A percentile compares a stretch with the other conserved stretches of the same genome.
These are phyloP conservation scores for Notechis scutatus DNA, from an alignment of 2,113 vertebrate genomes.

Conservation along the genomic window DNA sequence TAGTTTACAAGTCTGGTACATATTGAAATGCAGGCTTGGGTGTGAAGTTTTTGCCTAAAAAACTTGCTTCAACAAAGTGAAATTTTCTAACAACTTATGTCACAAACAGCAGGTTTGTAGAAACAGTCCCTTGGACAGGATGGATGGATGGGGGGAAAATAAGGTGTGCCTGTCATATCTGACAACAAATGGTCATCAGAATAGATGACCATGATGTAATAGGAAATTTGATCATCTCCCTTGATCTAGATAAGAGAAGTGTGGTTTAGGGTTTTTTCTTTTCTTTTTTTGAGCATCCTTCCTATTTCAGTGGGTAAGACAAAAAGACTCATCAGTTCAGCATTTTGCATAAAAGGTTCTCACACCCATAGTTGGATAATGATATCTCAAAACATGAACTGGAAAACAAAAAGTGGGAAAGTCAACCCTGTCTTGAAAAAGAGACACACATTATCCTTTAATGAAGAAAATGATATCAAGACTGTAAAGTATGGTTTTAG, in stretches of 20 bases:
- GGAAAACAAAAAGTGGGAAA: background rate
- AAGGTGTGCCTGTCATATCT: constrained; percentile 63
- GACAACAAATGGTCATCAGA: constrained; percentile 61
- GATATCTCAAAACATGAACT: background rate
- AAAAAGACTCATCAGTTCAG: constrained; percentile 16
- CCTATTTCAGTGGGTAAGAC: constrained; percentile 41
- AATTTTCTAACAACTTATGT: background rate
- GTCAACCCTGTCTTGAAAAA: background rate
- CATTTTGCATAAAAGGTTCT: constrained; percentile 21
- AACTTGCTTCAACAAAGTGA: background rate
- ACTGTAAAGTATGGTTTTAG: background rate
- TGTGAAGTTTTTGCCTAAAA: background rate
- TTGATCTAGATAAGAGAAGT: constrained; percentile 63
- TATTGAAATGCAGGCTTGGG: background rate
- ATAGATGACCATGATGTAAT: constrained; percentile 71
- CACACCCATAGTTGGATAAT: constrained; percentile 1
- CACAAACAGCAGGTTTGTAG: background rate
- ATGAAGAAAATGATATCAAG: background rate
- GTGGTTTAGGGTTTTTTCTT: constrained; percentile 35
- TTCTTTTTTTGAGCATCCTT: constrained; percentile 52
- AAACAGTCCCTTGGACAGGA: constrained; percentile 9
- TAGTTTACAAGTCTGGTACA: background rate
- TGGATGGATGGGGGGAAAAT: constrained; percentile 48
- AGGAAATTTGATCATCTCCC: constrained; percentile 72
- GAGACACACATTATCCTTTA: background rate